Evolutionary conservation across 2,113 vertebrate genomes (phyloP), one percentile per base, ranked within the genome.

Genomic region (Hippocampus barbouri): DNA sequence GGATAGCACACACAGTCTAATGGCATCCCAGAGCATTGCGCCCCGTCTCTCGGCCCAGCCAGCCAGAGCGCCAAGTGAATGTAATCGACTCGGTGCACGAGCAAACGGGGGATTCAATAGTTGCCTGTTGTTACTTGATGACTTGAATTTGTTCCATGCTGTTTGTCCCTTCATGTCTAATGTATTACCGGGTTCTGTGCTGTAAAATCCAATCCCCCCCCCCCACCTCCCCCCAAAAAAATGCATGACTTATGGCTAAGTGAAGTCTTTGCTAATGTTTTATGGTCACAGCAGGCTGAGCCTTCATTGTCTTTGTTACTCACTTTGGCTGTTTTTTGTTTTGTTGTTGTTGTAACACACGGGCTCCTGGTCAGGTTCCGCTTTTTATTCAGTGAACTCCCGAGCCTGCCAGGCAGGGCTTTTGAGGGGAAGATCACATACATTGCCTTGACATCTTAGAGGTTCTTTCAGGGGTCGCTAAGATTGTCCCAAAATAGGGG

Each of bases 401-500:
- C 90, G 87, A 91, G 89, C 87, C 90, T 89, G 88, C 86, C 89
- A 91, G 84, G 75, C 34, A 38, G 34, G 34, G 89, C 84, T 93
- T 92, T 92, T 92, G 88, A 93, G 93, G 92, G 92, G 93, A 93
- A 90, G 89, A 86, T 95, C 94, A 94, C 92, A 89, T 93, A 92
- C 94, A 94, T 97, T 96, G 95, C 96, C 96, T 97, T 97, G 96
- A 97, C 95, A 93, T 96, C 93, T 93, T 94, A 89, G 90, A 92
- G 89, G 91, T 93, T 94, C 94, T 95, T 93, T 91, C 90, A 94
- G 91, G 91, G 90, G 93, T 94, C 94, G 94, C 94, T 91, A 94
- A 94, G 94, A 94, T 94, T 94, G 94, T 95, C 94, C 95, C 92
- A 94, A 94, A 91, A 88, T 89, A 89, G 94, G 94, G 94, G 95